These are phyloP conservation scores for Calameuta filiformis DNA, from an alignment of 2,888 invertebrate genomes.

Conservation along the genomic window DNA sequence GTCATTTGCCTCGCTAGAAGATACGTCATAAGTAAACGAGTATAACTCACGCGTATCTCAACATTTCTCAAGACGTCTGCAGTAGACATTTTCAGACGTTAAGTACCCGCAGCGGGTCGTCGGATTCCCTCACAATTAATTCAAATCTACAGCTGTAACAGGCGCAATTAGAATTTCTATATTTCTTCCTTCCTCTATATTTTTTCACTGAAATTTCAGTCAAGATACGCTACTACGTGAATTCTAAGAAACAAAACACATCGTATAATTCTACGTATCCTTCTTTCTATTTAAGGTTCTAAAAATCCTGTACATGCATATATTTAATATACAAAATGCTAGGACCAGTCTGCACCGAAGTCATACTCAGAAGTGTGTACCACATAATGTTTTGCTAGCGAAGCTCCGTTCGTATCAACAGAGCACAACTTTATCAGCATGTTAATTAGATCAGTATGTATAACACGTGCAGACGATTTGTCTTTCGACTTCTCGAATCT, in stretches of 20 bases:
- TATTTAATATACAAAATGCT: background rate
- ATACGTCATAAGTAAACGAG: background rate
- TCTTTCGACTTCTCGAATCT: background rate
- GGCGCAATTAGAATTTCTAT: background rate
- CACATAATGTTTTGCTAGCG: conserved; percentile 24
- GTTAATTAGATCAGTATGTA: conserved; percentile 24
- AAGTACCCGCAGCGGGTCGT: background rate
- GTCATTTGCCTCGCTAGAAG: background rate
- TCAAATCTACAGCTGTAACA: background rate
- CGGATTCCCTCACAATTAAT: background rate
- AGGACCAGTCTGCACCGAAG: background rate
- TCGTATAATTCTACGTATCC: background rate
- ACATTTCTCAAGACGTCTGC: background rate
- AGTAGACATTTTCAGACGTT: background rate
- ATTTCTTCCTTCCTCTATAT: background rate
- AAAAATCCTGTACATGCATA: background rate
- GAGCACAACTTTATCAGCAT: conserved; percentile 29
- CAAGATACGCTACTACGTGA: background rate
- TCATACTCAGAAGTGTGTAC: conserved; percentile 11
- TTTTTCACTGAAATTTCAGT: background rate
- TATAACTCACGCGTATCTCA: background rate
- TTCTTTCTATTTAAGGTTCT: background rate
- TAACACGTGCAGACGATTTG: conserved; percentile 18
- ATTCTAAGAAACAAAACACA: background rate
- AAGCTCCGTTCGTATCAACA: conserved; percentile 30